These are phyloP conservation scores for Oreonectes daqikongensis DNA, from an alignment of 2,797 vertebrate species.

Conservation along the genomic window DNA sequence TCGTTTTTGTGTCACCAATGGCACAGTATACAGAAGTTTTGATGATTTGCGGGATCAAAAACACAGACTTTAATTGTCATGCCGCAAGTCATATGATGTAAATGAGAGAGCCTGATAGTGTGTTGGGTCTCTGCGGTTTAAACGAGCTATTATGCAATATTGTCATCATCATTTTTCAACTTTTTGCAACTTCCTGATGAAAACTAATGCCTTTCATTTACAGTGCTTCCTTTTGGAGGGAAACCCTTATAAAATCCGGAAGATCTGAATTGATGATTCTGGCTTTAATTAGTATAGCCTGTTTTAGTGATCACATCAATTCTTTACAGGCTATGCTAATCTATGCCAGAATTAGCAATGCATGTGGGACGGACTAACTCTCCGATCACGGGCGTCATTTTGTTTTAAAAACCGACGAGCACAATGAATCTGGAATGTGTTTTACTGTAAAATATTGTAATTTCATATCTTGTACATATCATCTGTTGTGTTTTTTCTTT, in stretches of 20 bases:
- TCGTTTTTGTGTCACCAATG: background rate
- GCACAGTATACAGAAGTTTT: background rate
- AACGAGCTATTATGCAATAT: conserved; percentile 1
- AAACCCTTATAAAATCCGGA: conserved; percentile 51
- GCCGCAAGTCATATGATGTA: background rate
- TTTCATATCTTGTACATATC: background rate
- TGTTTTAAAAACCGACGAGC: background rate
- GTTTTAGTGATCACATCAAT: conserved; percentile 77
- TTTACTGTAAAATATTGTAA: background rate
- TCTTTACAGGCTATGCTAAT: conserved; percentile 92
- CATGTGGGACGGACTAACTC: conserved; percentile 60
- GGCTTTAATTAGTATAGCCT: conserved; percentile 81
- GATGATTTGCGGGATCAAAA: background rate
- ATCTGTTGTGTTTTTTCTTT: background rate
- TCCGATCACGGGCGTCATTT: conserved; percentile 9
- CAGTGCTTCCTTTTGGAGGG: conserved; percentile 54
- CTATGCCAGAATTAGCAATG: conserved; percentile 83
- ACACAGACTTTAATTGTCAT: background rate
- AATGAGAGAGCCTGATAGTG: background rate
- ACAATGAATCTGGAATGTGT: background rate
- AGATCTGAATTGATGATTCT: conserved; percentile 72
- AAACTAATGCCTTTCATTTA: conserved; percentile 58
- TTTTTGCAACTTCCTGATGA: conserved; percentile 21
- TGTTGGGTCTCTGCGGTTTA: background rate
- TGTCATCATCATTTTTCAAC: conserved; percentile 12